A percentile compares a stretch with the other conserved stretches of the same genome.
Evolutionary conservation across 1,140 invertebrate species (phyloP).

Genomic region (Penaeus vannamei): DNA sequence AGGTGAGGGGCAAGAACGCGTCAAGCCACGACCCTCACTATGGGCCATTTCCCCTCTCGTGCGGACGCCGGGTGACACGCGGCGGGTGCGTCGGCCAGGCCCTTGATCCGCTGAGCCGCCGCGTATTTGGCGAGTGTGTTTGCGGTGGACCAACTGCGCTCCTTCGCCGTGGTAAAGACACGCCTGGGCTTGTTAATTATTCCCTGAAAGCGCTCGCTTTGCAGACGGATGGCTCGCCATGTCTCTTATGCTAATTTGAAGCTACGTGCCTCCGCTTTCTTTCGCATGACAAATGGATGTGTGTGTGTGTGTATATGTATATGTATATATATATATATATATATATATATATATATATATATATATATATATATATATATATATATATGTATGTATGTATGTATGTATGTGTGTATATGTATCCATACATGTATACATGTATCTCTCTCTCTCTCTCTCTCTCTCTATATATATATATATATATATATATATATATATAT

Average conservation of each 20-base stretch:
- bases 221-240: background rate
- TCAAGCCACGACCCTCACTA: background rate
- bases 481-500: background rate
- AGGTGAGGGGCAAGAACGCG: background rate
- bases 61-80: no score
- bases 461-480: background rate
- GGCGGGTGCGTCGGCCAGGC: no score
- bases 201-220: background rate
- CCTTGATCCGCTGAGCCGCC: no score
- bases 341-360: background rate
- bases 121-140: background rate
- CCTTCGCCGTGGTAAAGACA: constrained; percentile 34
- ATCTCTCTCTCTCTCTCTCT: background rate
- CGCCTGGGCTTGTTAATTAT: constrained; percentile 49
- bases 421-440: background rate
- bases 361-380: background rate
- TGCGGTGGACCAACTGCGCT: background rate
- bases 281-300: background rate
- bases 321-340: background rate
- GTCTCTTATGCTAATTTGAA: background rate
- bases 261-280: background rate
- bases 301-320: background rate
- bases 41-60: no score
- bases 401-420: constrained; percentile 12
- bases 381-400: constrained; percentile 8